These are phyloP conservation scores for Podiceps cristatus DNA, from an alignment of 2,113 vertebrate species.

Conservation along the genomic window DNA sequence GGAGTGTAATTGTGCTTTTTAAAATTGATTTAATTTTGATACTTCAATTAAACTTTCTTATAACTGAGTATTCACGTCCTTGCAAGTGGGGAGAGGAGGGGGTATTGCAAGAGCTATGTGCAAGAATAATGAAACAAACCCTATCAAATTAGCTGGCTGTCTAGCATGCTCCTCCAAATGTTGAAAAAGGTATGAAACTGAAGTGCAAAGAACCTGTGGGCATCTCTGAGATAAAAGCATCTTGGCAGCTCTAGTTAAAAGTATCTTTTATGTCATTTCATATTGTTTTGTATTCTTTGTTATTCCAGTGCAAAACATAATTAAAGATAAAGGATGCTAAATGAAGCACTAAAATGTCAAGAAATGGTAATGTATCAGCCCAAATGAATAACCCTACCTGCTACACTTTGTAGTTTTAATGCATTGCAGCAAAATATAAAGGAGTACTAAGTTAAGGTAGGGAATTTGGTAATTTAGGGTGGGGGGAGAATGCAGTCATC, in stretches of 20 bases:
- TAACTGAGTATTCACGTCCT: neutral
- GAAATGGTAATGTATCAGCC: neutral
- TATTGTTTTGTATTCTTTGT: neutral
- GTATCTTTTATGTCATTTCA: neutral
- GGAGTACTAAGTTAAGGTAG: neutral
- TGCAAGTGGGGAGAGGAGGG: neutral
- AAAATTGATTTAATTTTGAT: neutral
- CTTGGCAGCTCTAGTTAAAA: neutral
- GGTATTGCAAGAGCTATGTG: neutral
- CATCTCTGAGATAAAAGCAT: neutral
- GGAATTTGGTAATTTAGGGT: neutral
- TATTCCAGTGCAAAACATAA: slow-evolving; percentile 3
- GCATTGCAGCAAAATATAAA: neutral
- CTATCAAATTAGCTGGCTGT: neutral
- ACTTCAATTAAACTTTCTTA: neutral
- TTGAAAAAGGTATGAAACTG: neutral
- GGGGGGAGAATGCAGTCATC: neutral
- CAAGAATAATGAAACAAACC: neutral
- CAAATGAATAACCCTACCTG: neutral
- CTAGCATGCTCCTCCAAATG: neutral
- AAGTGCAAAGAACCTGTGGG: neutral
- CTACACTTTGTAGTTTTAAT: neutral
- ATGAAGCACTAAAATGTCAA: neutral
- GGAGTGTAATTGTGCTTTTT: neutral
- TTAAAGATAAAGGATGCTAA: neutral